These are phyloP conservation scores for Pao palembangensis DNA, from an alignment of 2,113 vertebrate species.

Conservation along the genomic window DNA sequence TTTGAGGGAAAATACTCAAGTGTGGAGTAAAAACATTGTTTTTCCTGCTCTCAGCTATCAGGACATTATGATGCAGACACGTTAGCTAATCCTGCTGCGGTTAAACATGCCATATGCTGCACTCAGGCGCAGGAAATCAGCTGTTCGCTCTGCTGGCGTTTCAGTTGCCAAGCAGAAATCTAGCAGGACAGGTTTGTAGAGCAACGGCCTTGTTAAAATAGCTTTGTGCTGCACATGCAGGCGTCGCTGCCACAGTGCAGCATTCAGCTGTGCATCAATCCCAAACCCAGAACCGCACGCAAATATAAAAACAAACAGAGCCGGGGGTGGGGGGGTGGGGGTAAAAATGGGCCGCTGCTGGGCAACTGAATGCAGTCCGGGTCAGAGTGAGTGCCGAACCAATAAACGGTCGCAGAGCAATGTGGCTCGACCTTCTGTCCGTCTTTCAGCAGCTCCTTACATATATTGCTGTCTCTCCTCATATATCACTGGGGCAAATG, in stretches of 20 bases:
- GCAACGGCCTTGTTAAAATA: constrained; percentile 69
- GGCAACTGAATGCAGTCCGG: constrained; percentile 63
- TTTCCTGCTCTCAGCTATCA: constrained; percentile 14
- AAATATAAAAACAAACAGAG: constrained; percentile 24
- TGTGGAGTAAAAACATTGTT: constrained; percentile 12
- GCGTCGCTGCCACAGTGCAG: constrained; percentile 57
- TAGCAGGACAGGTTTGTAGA: constrained; percentile 49
- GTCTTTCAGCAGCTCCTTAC: constrained; percentile 71
- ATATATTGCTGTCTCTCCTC: constrained; percentile 69
- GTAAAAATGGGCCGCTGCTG: constrained; percentile 46
- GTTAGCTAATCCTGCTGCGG: constrained; percentile 57
- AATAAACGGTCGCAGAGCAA: constrained; percentile 70
- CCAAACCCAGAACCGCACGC: constrained; percentile 7
- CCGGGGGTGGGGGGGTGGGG: no score
- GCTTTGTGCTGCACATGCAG: constrained; percentile 58
- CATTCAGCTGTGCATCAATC: constrained; percentile 72
- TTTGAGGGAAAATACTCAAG: neutral
- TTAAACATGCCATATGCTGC: constrained; percentile 51
- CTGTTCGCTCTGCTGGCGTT: constrained; percentile 23
- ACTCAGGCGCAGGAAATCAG: constrained; percentile 48
- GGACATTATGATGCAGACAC: constrained; percentile 30
- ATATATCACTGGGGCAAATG: constrained; percentile 72
- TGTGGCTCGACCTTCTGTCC: constrained; percentile 72
- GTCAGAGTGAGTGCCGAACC: constrained; percentile 57
- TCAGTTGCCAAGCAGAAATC: constrained; percentile 39